Percentiles rank a stretch among this genome's conserved stretches.
phyloP scores from a whole-genome alignment of 2,888 invertebrate species.

The Agapetus fuscipes region DNA sequence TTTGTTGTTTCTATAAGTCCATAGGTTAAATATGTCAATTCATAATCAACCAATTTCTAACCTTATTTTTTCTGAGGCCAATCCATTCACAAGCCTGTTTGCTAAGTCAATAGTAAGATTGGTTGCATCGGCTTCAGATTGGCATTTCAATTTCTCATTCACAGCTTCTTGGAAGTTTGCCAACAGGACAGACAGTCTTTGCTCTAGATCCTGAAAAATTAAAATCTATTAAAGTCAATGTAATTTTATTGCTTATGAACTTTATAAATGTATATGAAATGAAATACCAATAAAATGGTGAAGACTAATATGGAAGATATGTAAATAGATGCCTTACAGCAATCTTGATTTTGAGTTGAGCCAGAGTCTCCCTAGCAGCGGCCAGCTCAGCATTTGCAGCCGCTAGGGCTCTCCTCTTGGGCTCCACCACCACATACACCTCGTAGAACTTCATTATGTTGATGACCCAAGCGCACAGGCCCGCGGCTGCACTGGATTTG shows the following conservation, averaged over 20 bases:
- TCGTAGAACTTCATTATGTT: constrained; percentile 86
- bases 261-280: too few species aligned
- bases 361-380: constrained; percentile 70
- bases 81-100: constrained; percentile 82
- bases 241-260: too few species aligned
- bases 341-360: constrained; percentile 63
- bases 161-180: constrained; percentile 81
- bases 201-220: constrained; percentile 60
- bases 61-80: constrained; percentile 79
- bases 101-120: constrained; percentile 83
- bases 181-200: constrained; percentile 63
- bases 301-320: too few species aligned
- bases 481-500: constrained; percentile 87
- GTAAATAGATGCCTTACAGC: constrained; percentile 38
- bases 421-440: constrained; percentile 86
- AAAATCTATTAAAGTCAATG: neutral
- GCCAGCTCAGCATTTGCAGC: constrained; percentile 78
- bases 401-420: constrained; percentile 76
- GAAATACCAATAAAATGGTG: too few species aligned
- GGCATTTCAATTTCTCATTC: constrained; percentile 79
- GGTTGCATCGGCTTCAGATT: constrained; percentile 87
- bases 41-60: too few species aligned
- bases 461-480: constrained; percentile 89
- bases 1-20: too few species aligned
- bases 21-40: too few species aligned